phyloP scores from a whole-genome alignment of 2,113 vertebrate genomes.

The Poeciliopsis prolifica region DNA sequence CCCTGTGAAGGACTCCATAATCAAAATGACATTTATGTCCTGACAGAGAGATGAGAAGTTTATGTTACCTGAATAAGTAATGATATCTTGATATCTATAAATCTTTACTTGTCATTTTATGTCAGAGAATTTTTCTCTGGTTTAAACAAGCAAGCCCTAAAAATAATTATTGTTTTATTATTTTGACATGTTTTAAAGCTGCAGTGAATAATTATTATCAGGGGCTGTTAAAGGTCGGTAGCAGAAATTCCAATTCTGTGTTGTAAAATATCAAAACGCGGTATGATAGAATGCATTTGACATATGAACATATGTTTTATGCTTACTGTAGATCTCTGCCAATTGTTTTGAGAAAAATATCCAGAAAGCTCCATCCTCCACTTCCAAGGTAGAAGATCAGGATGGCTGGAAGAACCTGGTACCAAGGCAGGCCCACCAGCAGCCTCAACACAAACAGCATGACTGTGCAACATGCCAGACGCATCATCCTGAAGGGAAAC shows the following conservation, averaged over 20 bases:
- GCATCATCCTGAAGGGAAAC: conserved; percentile 84
- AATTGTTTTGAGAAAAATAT: conserved; percentile 87
- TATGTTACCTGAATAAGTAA: not conserved
- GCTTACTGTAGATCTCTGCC: conserved; percentile 91
- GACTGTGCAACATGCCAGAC: conserved; percentile 82
- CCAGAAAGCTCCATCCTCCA: conserved; percentile 88
- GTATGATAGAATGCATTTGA: not conserved
- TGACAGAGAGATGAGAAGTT: not conserved
- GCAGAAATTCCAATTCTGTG: not conserved
- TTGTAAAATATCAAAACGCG: not conserved
- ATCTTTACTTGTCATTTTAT: not conserved
- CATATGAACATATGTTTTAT: not conserved
- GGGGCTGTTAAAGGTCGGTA: not conserved
- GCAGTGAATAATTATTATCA: not conserved
- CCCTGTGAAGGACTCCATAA: not conserved
- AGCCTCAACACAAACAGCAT: conserved; percentile 87
- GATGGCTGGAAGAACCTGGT: conserved; percentile 84
- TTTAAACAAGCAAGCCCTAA: no score
- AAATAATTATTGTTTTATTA: no score
- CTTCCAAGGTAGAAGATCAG: conserved; percentile 90
- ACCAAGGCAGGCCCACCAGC: conserved; percentile 87
- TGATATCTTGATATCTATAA: not conserved
- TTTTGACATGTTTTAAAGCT: not conserved
- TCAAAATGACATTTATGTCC: not conserved
- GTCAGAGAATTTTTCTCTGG: no score